Conservation (phyloP, 2,888 invertebrate genomes). For the Mycogona germanica region DNA sequence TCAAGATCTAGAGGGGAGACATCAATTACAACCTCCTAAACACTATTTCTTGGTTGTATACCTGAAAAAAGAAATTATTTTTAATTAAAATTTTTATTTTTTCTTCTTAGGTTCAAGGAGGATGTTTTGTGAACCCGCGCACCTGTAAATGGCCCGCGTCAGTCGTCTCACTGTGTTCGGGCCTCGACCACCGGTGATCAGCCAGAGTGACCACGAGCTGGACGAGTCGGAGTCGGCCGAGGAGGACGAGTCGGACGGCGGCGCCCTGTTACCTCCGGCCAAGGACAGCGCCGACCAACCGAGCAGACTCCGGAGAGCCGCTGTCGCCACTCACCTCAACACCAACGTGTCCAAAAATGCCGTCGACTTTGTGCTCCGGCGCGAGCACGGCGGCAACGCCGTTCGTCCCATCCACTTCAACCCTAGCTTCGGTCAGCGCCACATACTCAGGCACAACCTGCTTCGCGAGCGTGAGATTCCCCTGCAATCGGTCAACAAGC, state of each 20-base stretch:
- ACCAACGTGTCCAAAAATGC: constrained; percentile 13
- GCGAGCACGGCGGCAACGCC: constrained; percentile 16
- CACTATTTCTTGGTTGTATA: too few species aligned
- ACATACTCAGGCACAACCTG: constrained; percentile 33
- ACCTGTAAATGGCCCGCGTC: constrained; percentile 5
- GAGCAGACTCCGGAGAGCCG: neutral
- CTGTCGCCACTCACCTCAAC: neutral
- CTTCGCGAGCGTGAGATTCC: constrained; percentile 21
- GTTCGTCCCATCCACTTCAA: constrained; percentile 22
- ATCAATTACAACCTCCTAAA: too few species aligned
- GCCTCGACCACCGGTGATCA: too few species aligned
- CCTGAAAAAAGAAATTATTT: too few species aligned
- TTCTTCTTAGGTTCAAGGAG: neutral
- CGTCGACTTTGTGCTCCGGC: constrained; percentile 16
- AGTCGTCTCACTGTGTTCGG: neutral
- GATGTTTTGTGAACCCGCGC: too few species aligned
- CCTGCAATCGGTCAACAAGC: constrained; percentile 31
- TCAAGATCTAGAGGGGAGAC: too few species aligned
- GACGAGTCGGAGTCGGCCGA: too few species aligned
- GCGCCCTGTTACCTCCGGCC: neutral
- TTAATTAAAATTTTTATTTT: neutral
- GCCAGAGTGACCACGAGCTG: too few species aligned
- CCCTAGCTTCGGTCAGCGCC: constrained; percentile 64
- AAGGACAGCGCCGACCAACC: neutral
- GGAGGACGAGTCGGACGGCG: neutral